Evolutionary conservation across 2,113 vertebrate species (phyloP).

Genomic region (Cephalophus harveyi): DNA sequence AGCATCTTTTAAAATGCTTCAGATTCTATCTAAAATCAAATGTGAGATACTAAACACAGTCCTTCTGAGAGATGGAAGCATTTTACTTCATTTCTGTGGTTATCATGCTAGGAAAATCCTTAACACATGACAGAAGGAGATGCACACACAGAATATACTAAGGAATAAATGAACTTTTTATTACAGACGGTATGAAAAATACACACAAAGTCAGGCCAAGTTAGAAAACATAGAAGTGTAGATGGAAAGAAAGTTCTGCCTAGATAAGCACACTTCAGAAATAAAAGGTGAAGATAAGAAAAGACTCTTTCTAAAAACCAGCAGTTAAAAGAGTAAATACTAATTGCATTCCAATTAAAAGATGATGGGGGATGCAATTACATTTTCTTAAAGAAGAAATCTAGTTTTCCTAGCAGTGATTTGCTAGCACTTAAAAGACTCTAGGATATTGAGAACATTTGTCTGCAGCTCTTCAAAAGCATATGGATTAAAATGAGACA

Average conservation of each 20-base stretch:
- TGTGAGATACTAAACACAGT: conserved; percentile 20
- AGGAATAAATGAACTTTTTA: neutral
- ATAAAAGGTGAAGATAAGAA: neutral
- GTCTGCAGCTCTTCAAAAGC: neutral
- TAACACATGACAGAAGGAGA: neutral
- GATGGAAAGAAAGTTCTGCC: neutral
- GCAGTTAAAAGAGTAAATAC: conserved; percentile 38
- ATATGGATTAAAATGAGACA: conserved; percentile 42
- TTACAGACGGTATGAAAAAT: neutral
- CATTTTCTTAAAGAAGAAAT: conserved; percentile 10
- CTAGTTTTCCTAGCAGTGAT: neutral
- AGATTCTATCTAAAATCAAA: conserved; percentile 69
- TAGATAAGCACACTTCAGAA: neutral
- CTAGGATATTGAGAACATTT: conserved; percentile 15
- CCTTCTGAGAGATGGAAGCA: conserved; percentile 22
- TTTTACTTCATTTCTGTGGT: conserved; percentile 54
- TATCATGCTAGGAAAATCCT: conserved; percentile 45
- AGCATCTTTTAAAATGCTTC: conserved; percentile 49
- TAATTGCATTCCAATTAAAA: conserved; percentile 62
- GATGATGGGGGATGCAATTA: neutral
- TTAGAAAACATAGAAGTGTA: neutral
- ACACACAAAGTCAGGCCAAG: neutral
- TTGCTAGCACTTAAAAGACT: conserved; percentile 6
- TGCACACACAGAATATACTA: neutral
- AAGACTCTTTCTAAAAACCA: conserved; percentile 43